Evolutionary conservation across 2,797 vertebrate species (phyloP), one percentile per base, ranked within the genome.

Genomic region (Phalloptychus januarius): DNA sequence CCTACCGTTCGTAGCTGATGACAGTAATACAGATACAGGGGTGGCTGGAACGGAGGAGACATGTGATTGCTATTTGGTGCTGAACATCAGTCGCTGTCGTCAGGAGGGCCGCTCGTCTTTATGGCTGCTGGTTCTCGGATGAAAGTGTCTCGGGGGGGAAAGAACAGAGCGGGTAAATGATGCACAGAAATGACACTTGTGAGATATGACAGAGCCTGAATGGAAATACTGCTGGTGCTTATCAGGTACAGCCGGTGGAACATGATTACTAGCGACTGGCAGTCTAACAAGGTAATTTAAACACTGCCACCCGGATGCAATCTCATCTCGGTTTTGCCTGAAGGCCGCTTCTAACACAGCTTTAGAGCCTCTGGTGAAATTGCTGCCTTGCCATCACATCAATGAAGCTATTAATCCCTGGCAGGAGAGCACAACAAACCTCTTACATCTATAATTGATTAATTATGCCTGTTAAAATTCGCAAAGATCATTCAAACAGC

Each of bases 341-440:
- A 23, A 58, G 50, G 74, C 74, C 44, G 70, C 11, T 0, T 65
- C 75, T 61, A 74, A 48, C 56, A 4, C 69, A 50, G 86, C 78
- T 67, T 72, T 65, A 67, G 42, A 80, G 71, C 31, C 50, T 31
- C 73, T 18, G 18, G 58, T 82, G 67, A 84, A 87, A 87, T 77
- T 46, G 7, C 42, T 33, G 48, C 50, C 46, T 82, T n/a, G 1
- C 76, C 80, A 86, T 79, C 74, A 72, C 74, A 85, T 83, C 82
- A 91, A 86, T 79, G 72, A 77, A 48, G 73, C 88, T 82, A 90
- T 93, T 93, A 92, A 88, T 87, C 86, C 78, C 78, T 76, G 84
- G 83, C 75, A 58, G 25, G 76, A 56, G 79, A 86, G 83, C 81
- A 85, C 84, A 88, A 85, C 75, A 83, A 84, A 73, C 77, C 88